Base-by-base conservation (phyloP, 1,140 invertebrate genomes). In the Trialeurodes vaporariorum region DNA sequence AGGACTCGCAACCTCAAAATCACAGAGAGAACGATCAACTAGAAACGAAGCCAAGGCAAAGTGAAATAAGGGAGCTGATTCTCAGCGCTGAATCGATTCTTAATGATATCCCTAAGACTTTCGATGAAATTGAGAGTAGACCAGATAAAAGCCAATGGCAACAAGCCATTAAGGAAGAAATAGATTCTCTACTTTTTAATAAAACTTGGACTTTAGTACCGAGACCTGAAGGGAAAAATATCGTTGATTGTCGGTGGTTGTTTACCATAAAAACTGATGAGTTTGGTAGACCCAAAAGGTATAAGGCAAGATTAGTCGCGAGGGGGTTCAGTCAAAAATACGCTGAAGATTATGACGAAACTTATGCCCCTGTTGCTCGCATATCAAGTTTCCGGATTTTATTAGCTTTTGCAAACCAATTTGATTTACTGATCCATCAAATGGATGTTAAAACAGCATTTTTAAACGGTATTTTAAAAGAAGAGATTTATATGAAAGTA, bases 401-500 rank as follows among this genome's bases (percentile, higher is more conserved):
- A 17, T 67, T 82, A 1, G 70, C 75, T 5, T 59, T 80, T 67
- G 72, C 76, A 69, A 72, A 66, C 67, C 66, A 75, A 73, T 73
- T 70, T 70, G 70, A 76, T 72, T 67, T 78, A 59, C 58, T 73
- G 60, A 66, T 76, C 25, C 49, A 73, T 27, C 76, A 79, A n/a
- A 73, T 78, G n/a, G n/a, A n/a, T n/a, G n/a, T n/a, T n/a, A n/a
- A n/a, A n/a, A n/a, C n/a, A n/a, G n/a, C n/a, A n/a, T 81, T 79
- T 63, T 67, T 81, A 26, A 75, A 80, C 72, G 76, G 76, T 27
- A 63, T 73, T 1, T 69, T 80, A 58, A 70, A 80, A 2, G 76
- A 81, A 70, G 72, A 75, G 63, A 72, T 80, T 17, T 79, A 75
- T 66, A 80, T 80, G 73, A 61, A 76, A 34, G 73, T 76, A 65